These are phyloP conservation scores for Balanococcus diminutus DNA, from an alignment of 2,888 invertebrate genomes.

Conservation along the genomic window DNA sequence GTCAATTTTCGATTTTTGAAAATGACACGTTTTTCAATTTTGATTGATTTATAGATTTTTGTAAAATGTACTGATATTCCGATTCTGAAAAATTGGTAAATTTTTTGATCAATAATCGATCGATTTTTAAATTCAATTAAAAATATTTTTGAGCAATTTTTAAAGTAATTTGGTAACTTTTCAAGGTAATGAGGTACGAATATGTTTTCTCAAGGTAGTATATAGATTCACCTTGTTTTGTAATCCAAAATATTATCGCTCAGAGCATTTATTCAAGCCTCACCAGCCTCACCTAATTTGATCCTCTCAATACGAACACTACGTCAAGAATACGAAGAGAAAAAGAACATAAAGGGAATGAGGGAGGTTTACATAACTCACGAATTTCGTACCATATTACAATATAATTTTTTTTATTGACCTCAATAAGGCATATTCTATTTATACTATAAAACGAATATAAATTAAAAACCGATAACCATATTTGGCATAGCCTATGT, in stretches of 20 bases:
- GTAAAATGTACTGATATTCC: no score
- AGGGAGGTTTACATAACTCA: background rate
- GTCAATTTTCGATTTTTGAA: no score
- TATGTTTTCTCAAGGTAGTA: background rate
- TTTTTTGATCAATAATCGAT: no score
- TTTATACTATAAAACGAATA: background rate
- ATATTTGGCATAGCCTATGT: conserved; percentile 20
- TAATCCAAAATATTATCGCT: background rate
- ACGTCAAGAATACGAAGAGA: background rate
- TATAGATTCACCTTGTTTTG: no score
- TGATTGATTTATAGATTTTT: no score
- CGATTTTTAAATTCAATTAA: no score
- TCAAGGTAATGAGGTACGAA: no score
- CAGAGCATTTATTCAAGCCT: no score
- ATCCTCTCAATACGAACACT: background rate
- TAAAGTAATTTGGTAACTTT: no score
- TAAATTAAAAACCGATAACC: conserved; percentile 16
- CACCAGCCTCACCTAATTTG: background rate
- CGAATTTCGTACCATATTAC: background rate
- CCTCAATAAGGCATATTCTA: background rate
- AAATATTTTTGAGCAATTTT: no score
- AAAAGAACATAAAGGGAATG: background rate
- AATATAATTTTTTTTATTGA: conserved; percentile 21
- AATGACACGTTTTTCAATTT: no score
- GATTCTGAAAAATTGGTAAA: no score